These are phyloP conservation scores for Drosophila tani DNA, from an alignment of 1,140 invertebrate species.

Conservation along the genomic window DNA sequence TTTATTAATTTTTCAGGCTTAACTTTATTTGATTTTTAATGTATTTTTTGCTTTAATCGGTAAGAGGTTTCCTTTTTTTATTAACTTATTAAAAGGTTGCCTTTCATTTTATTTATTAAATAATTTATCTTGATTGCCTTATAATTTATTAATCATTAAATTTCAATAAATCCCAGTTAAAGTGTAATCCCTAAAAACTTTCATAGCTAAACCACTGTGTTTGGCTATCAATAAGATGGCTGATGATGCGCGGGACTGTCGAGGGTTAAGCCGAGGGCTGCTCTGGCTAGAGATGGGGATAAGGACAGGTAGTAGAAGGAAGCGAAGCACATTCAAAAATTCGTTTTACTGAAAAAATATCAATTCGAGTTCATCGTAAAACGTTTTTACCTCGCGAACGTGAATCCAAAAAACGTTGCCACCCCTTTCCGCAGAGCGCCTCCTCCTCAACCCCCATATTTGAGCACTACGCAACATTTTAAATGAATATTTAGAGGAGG, in stretches of 20 bases:
- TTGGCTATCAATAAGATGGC: conserved; percentile 36
- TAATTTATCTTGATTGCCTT: no score
- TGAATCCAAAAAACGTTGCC: conserved; percentile 29
- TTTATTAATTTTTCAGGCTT: background rate
- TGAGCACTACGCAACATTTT: conserved; percentile 55
- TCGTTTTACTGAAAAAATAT: conserved; percentile 70
- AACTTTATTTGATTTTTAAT: no score
- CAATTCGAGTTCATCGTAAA: conserved; percentile 76
- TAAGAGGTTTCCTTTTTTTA: no score
- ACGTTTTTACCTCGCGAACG: conserved; percentile 69
- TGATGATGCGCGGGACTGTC: conserved; percentile 25
- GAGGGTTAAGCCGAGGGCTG: conserved; percentile 1
- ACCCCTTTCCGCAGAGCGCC: conserved; percentile 1
- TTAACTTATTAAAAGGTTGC: no score
- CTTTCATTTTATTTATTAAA: no score
- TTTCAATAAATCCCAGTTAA: background rate
- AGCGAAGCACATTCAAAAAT: conserved; percentile 61
- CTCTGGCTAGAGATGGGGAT: background rate
- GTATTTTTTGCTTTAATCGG: background rate
- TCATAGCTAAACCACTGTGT: background rate
- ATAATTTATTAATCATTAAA: no score
- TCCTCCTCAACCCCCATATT: background rate
- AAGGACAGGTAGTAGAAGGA: conserved; percentile 3
- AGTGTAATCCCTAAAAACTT: background rate
- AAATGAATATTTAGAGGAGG: conserved; percentile 63